These are phyloP conservation scores for Cyaniris semiargus DNA, from an alignment of 2,888 invertebrate species.

Conservation along the genomic window DNA sequence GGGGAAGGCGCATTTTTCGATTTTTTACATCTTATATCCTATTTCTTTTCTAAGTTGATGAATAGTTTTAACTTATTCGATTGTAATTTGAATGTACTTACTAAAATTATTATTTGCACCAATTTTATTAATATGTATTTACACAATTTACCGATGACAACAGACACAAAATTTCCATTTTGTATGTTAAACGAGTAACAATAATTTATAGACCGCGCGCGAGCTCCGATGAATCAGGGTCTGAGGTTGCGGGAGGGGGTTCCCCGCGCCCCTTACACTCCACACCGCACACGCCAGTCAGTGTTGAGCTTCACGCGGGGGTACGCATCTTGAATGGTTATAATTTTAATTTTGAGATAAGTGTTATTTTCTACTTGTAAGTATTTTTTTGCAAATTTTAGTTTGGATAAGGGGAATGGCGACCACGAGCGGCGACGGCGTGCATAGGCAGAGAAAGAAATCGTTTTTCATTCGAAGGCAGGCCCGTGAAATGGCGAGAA, in stretches of 20 bases:
- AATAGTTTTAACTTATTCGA: too few species aligned
- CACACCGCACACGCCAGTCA: background rate
- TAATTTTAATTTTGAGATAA: background rate
- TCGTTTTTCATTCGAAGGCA: background rate
- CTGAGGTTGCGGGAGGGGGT: background rate
- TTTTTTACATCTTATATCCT: too few species aligned
- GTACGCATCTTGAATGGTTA: background rate
- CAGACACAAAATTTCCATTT: too few species aligned
- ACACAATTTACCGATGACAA: too few species aligned
- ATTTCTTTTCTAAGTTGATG: too few species aligned
- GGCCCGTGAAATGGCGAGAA: background rate
- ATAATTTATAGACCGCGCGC: background rate
- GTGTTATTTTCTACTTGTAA: background rate
- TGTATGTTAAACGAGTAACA: background rate
- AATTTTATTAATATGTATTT: too few species aligned
- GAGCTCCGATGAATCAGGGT: background rate
- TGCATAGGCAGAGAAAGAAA: background rate
- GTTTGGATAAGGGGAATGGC: background rate
- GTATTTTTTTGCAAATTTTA: background rate
- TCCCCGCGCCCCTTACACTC: background rate
- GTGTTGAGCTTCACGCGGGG: background rate
- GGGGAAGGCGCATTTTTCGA: too few species aligned
- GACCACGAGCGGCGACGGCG: background rate
- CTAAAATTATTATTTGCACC: too few species aligned
- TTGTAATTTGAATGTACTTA: too few species aligned